These are phyloP conservation scores for Bombus consobrinus DNA, from an alignment of 1,140 invertebrate genomes.

Conservation along the genomic window DNA sequence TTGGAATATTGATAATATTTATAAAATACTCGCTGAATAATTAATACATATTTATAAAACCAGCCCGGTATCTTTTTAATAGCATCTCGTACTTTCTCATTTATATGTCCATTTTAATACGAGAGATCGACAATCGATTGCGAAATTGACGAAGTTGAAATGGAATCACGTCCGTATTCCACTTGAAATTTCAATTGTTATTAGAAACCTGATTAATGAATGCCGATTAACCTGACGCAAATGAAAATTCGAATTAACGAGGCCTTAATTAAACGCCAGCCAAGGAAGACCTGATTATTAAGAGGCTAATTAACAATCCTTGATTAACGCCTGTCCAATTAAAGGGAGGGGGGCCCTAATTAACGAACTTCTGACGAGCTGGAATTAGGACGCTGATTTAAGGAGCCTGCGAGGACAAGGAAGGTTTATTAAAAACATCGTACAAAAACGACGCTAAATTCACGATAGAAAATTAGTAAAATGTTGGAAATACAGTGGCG, in stretches of 20 bases:
- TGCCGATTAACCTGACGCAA: not conserved
- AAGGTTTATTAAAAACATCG: too few relatives aligned
- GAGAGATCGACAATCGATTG: too few relatives aligned
- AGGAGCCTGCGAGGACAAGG: not conserved
- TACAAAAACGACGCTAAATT: too few relatives aligned
- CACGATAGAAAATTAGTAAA: too few relatives aligned
- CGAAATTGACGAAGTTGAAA: not conserved
- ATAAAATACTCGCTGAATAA: too few relatives aligned
- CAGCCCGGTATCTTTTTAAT: too few relatives aligned
- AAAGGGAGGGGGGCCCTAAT: not conserved
- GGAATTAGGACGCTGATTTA: not conserved
- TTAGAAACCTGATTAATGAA: not conserved
- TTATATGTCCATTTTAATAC: too few relatives aligned
- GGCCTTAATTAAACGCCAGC: conserved; percentile 10
- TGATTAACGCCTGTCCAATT: conserved; percentile 35
- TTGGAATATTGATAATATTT: too few relatives aligned
- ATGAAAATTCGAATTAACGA: conserved; percentile 16
- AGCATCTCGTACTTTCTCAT: too few relatives aligned
- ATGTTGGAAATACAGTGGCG: too few relatives aligned
- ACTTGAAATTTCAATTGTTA: not conserved
- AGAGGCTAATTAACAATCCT: conserved; percentile 26
- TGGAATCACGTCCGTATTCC: too few relatives aligned
- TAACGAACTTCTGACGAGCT: conserved; percentile 15
- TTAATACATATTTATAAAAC: too few relatives aligned
- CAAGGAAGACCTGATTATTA: conserved; percentile 12